These are phyloP conservation scores for Emesis furor DNA, from an alignment of 2,888 invertebrate genomes.

Conservation along the genomic window DNA sequence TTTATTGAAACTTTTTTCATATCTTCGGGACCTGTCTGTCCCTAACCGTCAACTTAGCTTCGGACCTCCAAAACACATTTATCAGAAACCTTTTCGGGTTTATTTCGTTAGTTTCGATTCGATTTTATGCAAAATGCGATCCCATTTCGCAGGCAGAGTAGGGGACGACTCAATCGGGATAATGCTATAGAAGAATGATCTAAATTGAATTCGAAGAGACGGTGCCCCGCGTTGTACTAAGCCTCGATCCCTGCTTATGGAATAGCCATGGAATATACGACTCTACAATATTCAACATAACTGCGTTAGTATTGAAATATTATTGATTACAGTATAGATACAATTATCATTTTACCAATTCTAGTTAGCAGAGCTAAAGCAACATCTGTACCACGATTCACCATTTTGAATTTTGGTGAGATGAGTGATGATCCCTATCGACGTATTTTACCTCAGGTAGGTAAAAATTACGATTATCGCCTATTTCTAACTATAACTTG, in stretches of 20 bases:
- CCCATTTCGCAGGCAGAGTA: conserved; percentile 84
- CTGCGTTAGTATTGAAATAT: too few relatives aligned
- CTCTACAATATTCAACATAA: background rate
- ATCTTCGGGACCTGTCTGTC: conserved; percentile 44
- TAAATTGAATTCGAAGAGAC: conserved; percentile 88
- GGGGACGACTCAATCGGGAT: conserved; percentile 86
- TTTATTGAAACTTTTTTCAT: conserved; percentile 42
- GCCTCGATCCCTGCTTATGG: conserved; percentile 75
- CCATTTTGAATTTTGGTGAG: too few relatives aligned
- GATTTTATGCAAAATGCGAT: conserved; percentile 91
- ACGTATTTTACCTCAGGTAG: too few relatives aligned
- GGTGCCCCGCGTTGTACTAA: conserved; percentile 72
- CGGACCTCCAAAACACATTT: conserved; percentile 66
- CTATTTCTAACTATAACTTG: too few relatives aligned
- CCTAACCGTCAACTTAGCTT: conserved; percentile 49
- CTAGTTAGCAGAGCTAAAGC: too few relatives aligned
- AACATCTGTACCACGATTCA: too few relatives aligned
- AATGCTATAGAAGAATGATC: conserved; percentile 90
- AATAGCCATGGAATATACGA: background rate
- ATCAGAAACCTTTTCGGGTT: conserved; percentile 80
- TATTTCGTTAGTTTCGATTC: conserved; percentile 89
- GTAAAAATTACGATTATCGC: too few relatives aligned
- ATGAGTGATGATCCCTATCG: too few relatives aligned
- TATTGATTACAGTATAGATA: too few relatives aligned
- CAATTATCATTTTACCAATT: too few relatives aligned